Evolutionary conservation across 2,113 vertebrate genomes (phyloP).

Genomic region (Rana temporaria): DNA sequence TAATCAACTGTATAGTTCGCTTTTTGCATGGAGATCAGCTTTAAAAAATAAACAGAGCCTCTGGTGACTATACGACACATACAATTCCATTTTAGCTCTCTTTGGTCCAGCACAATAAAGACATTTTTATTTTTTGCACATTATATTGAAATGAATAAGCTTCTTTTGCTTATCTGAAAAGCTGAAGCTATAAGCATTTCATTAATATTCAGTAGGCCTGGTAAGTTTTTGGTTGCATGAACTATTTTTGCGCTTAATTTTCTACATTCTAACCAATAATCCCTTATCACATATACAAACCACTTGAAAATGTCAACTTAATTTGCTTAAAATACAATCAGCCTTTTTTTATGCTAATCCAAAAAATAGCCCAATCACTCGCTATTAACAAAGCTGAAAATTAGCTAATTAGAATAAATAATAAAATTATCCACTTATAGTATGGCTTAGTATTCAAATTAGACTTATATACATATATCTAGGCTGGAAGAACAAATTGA

Average conservation of each 20-base stretch:
- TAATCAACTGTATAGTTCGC: too few relatives aligned
- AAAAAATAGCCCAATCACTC: neutral
- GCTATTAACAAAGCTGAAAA: slow-evolving; percentile 3
- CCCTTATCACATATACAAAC: slow-evolving; percentile 1
- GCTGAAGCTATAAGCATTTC: neutral
- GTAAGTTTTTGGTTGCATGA: neutral
- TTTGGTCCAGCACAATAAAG: too few relatives aligned
- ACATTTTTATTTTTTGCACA: too few relatives aligned
- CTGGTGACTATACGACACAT: too few relatives aligned
- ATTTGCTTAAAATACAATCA: slow-evolving; percentile 20
- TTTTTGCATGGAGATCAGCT: too few relatives aligned
- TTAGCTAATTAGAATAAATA: slow-evolving; percentile 19
- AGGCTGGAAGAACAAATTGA: too few relatives aligned
- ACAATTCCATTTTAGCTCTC: too few relatives aligned
- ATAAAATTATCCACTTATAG: neutral
- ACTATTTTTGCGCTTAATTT: neutral
- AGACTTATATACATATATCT: too few relatives aligned
- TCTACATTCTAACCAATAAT: neutral
- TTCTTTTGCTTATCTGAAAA: too few relatives aligned
- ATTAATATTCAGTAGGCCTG: neutral
- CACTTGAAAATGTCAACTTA: neutral
- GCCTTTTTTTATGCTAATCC: slow-evolving; percentile 5
- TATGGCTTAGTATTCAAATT: slow-evolving; percentile 8
- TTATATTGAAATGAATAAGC: too few relatives aligned
- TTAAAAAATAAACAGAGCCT: too few relatives aligned